phyloP scores from a whole-genome alignment of 1,140 invertebrate genomes.

The Bombus fervidus region DNA sequence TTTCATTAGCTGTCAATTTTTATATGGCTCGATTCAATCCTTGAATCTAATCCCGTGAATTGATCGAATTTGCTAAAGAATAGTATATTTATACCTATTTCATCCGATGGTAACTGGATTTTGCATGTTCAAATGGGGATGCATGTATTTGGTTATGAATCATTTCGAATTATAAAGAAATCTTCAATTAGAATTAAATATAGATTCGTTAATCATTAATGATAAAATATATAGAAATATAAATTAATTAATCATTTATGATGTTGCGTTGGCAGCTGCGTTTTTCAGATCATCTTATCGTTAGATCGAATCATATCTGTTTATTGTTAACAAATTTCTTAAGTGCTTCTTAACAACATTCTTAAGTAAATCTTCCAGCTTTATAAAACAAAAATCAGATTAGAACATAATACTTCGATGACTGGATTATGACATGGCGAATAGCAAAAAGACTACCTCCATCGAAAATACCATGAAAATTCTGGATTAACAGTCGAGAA shows the following conservation, averaged over 20 bases:
- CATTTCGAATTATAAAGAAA: background rate
- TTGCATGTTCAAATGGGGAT: background rate
- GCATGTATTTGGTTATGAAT: background rate
- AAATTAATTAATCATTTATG: too few species aligned
- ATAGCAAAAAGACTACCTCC: background rate
- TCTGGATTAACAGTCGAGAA: background rate
- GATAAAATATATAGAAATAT: too few species aligned
- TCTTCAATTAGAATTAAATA: background rate
- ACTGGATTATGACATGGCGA: too few species aligned
- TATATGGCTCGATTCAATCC: background rate
- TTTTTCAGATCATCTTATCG: too few species aligned
- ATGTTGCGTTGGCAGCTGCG: too few species aligned
- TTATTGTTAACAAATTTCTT: too few species aligned
- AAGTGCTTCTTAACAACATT: too few species aligned
- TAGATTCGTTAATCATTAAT: background rate
- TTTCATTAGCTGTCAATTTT: background rate
- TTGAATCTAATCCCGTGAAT: background rate
- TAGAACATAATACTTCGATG: too few species aligned
- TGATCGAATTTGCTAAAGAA: background rate
- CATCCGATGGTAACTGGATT: background rate
- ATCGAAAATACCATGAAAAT: background rate
- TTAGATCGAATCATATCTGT: too few species aligned
- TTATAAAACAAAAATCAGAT: too few species aligned
- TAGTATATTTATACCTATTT: background rate
- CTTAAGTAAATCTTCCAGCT: too few species aligned